phyloP scores from a whole-genome alignment of 2,797 vertebrate species.

The Sebastes miniatus region DNA sequence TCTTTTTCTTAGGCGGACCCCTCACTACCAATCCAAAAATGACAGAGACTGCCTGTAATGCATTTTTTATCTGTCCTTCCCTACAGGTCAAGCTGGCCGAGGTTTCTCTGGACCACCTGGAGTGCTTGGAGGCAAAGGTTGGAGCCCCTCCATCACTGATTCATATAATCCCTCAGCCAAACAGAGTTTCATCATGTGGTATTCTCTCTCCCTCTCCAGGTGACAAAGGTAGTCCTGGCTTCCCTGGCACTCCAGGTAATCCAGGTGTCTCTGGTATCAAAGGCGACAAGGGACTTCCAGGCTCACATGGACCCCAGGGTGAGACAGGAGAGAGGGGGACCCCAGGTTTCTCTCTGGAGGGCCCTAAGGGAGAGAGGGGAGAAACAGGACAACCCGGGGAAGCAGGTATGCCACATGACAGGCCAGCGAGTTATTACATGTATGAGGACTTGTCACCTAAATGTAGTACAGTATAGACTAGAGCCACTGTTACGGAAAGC shows the following conservation, averaged over 20 bases:
- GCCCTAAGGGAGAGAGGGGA: conserved; percentile 92
- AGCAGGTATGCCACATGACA: conserved; percentile 79
- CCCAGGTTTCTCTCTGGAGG: conserved; percentile 85
- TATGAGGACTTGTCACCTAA: neutral
- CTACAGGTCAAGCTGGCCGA: conserved; percentile 87
- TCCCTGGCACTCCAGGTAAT: conserved; percentile 90
- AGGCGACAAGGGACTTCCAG: conserved; percentile 89
- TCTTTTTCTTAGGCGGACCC: neutral
- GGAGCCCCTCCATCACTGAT: neutral
- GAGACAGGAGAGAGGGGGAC: conserved; percentile 85
- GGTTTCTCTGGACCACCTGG: conserved; percentile 87
- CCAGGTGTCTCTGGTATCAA: conserved; percentile 91
- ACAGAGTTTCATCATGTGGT: neutral
- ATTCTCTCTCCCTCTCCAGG: conserved; percentile 75
- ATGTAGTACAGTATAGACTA: neutral
- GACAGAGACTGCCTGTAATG: neutral
- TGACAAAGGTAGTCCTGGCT: conserved; percentile 88
- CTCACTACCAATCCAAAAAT: neutral
- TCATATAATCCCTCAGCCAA: neutral
- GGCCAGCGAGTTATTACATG: neutral
- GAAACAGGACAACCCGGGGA: conserved; percentile 83
- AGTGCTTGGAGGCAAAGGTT: conserved; percentile 88
- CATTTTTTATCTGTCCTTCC: neutral
- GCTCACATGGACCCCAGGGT: conserved; percentile 83
- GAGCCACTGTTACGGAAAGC: neutral